Evolutionary conservation across 2,797 vertebrate species (phyloP), one percentile per base, ranked within the genome.

Genomic region (Anabacerthia variegaticeps): DNA sequence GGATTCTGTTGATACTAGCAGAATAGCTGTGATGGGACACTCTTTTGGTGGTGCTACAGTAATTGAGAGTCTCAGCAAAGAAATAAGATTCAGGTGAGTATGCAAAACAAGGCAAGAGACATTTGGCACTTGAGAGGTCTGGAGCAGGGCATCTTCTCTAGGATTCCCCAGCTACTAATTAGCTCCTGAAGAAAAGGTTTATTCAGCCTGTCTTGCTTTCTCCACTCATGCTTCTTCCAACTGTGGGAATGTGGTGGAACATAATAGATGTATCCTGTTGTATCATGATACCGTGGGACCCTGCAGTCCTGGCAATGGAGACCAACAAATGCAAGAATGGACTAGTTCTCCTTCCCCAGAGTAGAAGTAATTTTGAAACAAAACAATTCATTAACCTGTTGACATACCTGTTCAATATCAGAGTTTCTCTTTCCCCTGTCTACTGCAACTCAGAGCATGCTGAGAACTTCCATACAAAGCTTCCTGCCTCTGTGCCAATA

Each of bases 31-130:
- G 51, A 98, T 99, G 92, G 99, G 99, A 23, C 99, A 99, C 97
- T 99, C 99, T 44, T 99, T 99, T 83, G 99, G 99, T 44, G 99
- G 98, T 79, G 99, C 99, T 8, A 99, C 99, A 28, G 98, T 98
- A 86, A 98, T 99, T 41, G 98, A 99, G 95, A 93, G 98, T 89
- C 98, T 99, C 83, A 98, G 98, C 97, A 99, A 98, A 97, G 99
- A 99, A 56, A 95, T 96, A 52, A 98, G 98, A 97, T 99, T 99
- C 95, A 99, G 98, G 99, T 99, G 98, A 68, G 98, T 94, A 67
- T 73, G 56, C 20, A 74, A 93, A 95, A 79, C 54, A 71, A 96
- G 74, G 73, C 13, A 36, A 81, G 85, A 72, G 69, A 65, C n/a
- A 17, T 62, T 77, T 88, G 78, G 74, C 43, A 54, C 73, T 83